phyloP scores from a whole-genome alignment of 2,797 vertebrate genomes.

The Oreochromis mossambicus region DNA sequence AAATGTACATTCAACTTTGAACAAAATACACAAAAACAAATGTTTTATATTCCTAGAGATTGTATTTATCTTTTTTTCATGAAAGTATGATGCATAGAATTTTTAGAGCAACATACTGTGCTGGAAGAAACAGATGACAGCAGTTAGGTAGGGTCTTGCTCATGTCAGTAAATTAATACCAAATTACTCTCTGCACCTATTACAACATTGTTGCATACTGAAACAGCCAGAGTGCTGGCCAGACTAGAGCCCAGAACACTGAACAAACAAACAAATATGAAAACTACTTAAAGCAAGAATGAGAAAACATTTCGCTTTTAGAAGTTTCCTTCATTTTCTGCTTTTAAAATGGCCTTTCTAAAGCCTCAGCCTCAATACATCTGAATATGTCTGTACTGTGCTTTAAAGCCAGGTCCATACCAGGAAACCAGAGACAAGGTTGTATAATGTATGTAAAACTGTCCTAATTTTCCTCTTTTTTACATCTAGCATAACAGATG shows the following conservation, averaged over 20 bases:
- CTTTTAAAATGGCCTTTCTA: neutral
- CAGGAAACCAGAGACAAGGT: neutral
- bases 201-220: neutral
- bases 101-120: neutral
- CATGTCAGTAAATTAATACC: neutral
- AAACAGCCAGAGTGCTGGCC: neutral
- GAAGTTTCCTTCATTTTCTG: neutral
- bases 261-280: neutral
- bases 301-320: neutral
- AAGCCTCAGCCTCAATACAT: rapidly evolving
- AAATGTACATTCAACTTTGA: rapidly evolving
- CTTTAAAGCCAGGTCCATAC: neutral
- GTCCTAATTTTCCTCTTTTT: neutral
- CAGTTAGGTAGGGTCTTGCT: neutral
- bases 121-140: neutral
- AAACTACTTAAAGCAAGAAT: neutral
- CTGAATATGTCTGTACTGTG: neutral
- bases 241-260: neutral
- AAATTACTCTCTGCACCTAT: neutral
- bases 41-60: neutral
- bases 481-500: neutral
- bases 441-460: neutral
- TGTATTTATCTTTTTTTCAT: neutral
- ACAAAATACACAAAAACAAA: neutral
- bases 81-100: neutral